These are phyloP conservation scores for Sebastiscus albofasciatus DNA, from an alignment of 2,797 vertebrate genomes.

Conservation along the genomic window DNA sequence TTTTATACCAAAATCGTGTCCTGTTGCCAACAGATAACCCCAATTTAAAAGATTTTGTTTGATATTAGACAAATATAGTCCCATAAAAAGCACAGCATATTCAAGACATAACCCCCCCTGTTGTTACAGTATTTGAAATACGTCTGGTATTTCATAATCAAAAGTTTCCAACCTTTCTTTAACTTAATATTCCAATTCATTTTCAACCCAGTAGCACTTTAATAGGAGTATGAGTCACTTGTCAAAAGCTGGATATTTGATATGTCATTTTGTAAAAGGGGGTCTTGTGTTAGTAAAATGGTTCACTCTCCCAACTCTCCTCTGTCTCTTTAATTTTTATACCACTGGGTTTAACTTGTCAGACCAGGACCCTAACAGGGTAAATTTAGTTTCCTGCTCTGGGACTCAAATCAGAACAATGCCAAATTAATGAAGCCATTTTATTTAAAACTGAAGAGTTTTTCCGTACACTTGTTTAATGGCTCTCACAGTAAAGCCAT, in stretches of 20 bases:
- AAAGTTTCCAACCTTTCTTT: neutral
- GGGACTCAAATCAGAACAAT: neutral
- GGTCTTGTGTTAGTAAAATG: neutral
- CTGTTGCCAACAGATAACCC: neutral
- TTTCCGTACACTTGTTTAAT: neutral
- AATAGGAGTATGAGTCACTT: constrained; percentile 2
- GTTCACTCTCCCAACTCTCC: neutral
- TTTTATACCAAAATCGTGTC: neutral
- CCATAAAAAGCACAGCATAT: neutral
- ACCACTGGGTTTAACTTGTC: constrained; percentile 3
- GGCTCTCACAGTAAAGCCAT: constrained; percentile 4
- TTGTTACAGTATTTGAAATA: neutral
- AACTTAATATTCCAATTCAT: neutral
- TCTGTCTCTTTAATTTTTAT: neutral
- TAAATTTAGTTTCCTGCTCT: neutral
- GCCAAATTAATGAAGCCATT: neutral
- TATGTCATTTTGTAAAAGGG: neutral
- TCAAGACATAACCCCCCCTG: neutral
- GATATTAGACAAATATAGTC: neutral
- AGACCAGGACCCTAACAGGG: neutral
- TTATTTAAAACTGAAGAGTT: constrained; percentile 16
- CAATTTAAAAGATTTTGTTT: neutral
- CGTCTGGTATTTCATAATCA: neutral
- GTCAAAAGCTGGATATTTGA: constrained; percentile 7
- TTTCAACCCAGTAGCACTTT: neutral